Base-by-base conservation (phyloP, 1,140 invertebrate species). In the Pinna nobilis region DNA sequence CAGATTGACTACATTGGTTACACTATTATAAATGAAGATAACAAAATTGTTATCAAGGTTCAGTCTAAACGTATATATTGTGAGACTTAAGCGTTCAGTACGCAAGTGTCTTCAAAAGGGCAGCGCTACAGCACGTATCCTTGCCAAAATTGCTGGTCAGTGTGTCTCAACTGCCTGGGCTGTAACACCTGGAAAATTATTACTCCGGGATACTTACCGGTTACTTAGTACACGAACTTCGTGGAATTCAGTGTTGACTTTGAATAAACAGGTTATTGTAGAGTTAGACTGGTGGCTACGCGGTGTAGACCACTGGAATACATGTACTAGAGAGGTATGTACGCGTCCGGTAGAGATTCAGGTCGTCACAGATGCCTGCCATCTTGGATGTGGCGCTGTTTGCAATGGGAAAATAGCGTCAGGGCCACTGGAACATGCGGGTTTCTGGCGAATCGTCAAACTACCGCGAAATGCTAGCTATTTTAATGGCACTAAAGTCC, bases 1-100 rank as follows among this genome's bases (percentile, higher is more conserved):
- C n/a, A 9, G 1, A 53, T 59, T 63, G 53, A 67, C 9, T 68
- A 64, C 33, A 77, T 74, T 50, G 63, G 67, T 5, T 76, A 70
- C 33, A 63, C 39, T 28, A 70, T 73, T 66, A 28, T 5, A 20
- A 60, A 32, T 44, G 37, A 23, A 15, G 13, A 23, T 41, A 13
- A 69, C 55, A 47, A 65, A 32, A 7, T 60, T 32, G 60, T 77
- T 18, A 59, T 77, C 33, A 68, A 61, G 15, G 63, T 66, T 30
- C 60, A 65, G 47, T 5, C 25, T 5, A 51, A 11, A 28, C 23
- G 69, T 9, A 51, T 76, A 1, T 30, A 13, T 39, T 50, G 51
- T n/a, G n/a, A n/a, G n/a, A 39, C 6, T 76, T 15, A 69, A 64
- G 65, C 64, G 30, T 53, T 25, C 44, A 15, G 44, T 72, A 30